phyloP scores from a whole-genome alignment of 2,113 vertebrate species.

The Acrocephalus arundinaceus region DNA sequence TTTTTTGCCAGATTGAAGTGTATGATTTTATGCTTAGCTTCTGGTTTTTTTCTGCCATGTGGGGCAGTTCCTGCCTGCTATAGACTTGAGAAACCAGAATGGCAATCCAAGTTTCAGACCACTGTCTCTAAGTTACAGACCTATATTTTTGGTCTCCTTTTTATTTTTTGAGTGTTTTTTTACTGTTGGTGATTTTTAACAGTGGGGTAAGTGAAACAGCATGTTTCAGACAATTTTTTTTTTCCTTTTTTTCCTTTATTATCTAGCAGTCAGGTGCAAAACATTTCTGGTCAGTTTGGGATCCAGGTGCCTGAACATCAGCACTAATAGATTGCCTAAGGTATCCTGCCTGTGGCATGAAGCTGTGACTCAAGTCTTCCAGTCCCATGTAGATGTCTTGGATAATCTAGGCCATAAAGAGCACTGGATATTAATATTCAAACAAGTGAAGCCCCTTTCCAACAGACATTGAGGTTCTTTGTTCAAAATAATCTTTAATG shows the following conservation, averaged over 20 bases:
- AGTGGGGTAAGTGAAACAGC: background rate
- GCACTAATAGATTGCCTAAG: background rate
- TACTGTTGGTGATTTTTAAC: background rate
- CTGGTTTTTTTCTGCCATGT: accelerated
- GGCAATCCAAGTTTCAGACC: background rate
- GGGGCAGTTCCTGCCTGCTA: background rate
- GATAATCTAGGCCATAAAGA: background rate
- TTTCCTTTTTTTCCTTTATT: background rate
- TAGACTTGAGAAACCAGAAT: background rate
- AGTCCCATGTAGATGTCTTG: background rate
- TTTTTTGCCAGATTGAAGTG: background rate
- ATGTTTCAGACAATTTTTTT: background rate
- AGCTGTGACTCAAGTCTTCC: background rate
- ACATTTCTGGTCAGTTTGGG: background rate
- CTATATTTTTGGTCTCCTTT: background rate
- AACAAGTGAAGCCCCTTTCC: background rate
- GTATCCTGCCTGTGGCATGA: background rate
- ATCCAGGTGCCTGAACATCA: background rate
- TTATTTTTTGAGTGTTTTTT: background rate
- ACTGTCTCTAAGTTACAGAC: background rate
- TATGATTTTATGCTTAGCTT: background rate
- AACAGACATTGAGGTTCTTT: background rate
- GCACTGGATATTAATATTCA: background rate
- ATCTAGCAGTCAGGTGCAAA: background rate
- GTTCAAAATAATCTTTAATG: background rate